These are phyloP conservation scores for Agonopterix heracliana DNA, from an alignment of 2,888 invertebrate species.

Conservation along the genomic window DNA sequence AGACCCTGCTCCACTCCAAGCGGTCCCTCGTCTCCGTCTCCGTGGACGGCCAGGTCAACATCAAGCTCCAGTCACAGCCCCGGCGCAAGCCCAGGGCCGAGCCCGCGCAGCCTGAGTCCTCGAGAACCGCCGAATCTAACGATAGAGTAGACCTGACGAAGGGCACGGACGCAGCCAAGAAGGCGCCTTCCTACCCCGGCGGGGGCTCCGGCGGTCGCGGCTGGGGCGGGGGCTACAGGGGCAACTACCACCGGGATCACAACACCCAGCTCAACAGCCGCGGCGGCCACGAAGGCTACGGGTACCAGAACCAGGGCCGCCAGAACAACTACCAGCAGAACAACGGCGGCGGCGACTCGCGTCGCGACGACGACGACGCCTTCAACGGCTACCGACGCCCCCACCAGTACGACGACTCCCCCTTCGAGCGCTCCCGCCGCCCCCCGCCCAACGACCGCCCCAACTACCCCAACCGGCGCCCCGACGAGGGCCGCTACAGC, in stretches of 20 bases:
- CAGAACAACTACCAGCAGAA: slow-evolving; percentile 12
- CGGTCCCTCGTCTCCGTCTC: slow-evolving; percentile 75
- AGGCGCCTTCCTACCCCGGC: slow-evolving; percentile 80
- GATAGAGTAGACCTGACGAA: slow-evolving; percentile 34
- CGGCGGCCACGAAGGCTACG: neutral
- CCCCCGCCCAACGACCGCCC: slow-evolving; percentile 5
- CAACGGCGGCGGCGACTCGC: slow-evolving; percentile 16
- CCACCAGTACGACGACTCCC: slow-evolving; percentile 27
- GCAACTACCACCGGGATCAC: slow-evolving; percentile 31
- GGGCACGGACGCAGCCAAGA: slow-evolving; percentile 42
- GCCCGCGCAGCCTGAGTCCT: slow-evolving; percentile 3
- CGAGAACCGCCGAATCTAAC: neutral
- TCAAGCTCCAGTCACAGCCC: slow-evolving; percentile 45
- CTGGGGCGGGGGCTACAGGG: slow-evolving; percentile 61
- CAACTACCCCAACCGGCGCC: slow-evolving; percentile 13
- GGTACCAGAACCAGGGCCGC: slow-evolving; percentile 2
- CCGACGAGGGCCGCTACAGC: slow-evolving; percentile 17
- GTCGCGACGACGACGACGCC: slow-evolving; percentile 32
- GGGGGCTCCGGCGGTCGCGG: slow-evolving; percentile 66
- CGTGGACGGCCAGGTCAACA: slow-evolving; percentile 78
- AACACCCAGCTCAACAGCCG: slow-evolving; percentile 25
- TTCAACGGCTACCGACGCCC: slow-evolving; percentile 38
- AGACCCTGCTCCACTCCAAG: slow-evolving; percentile 82
- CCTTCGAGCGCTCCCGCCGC: slow-evolving; percentile 10
- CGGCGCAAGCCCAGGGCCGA: slow-evolving; percentile 1